Conservation (phyloP, 2,888 invertebrate genomes). For the Beris morrisii region DNA sequence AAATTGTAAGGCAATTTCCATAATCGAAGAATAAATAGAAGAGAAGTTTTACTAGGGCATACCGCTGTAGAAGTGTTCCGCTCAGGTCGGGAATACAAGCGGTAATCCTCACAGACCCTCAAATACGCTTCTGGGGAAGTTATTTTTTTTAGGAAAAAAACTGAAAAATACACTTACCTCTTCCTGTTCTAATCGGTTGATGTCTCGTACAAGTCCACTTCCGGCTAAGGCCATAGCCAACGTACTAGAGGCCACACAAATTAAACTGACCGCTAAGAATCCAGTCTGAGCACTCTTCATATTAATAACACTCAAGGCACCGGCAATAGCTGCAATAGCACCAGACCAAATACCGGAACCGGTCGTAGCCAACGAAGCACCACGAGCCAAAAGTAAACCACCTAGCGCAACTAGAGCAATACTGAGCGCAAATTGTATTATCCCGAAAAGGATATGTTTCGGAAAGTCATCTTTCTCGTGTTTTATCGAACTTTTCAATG, state of each 20-base stretch:
- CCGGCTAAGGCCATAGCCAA: conserved; percentile 55
- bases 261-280: conserved; percentile 54
- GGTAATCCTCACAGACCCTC: no score
- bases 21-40: no score
- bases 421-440: conserved; percentile 51
- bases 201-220: conserved; percentile 53
- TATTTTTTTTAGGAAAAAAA: no score
- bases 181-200: conserved; percentile 49
- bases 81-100: no score
- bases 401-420: conserved; percentile 53
- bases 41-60: no score
- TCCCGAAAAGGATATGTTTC: conserved; percentile 51
- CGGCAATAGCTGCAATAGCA: conserved; percentile 52
- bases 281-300: conserved; percentile 54
- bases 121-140: no score
- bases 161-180: conserved; percentile 37
- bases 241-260: conserved; percentile 55
- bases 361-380: conserved; percentile 51
- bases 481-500: conserved; percentile 41
- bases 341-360: conserved; percentile 56
- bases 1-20: no score
- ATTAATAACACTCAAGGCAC: conserved; percentile 55
- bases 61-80: no score
- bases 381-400: conserved; percentile 52
- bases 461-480: conserved; percentile 44